phyloP scores from a whole-genome alignment of 2,797 vertebrate genomes.

The Coregonus sp. region DNA sequence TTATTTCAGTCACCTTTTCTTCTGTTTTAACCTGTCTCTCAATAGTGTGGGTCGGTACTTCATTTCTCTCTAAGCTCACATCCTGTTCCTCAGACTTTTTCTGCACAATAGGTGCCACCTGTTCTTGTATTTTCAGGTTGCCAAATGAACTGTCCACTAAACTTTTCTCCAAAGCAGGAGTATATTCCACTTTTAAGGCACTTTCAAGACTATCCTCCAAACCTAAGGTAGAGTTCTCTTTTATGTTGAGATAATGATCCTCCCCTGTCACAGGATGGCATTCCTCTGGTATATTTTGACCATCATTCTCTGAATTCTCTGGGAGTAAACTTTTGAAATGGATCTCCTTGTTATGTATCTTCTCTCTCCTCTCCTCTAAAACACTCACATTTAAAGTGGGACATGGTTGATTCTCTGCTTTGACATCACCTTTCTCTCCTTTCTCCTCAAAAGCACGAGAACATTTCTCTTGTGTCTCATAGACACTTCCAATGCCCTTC shows the following conservation, averaged over 20 bases:
- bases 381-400: slow-evolving; percentile 38
- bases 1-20: slow-evolving; percentile 24
- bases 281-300: slow-evolving; percentile 47
- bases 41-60: slow-evolving; percentile 3
- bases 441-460: slow-evolving; percentile 16
- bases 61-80: slow-evolving; percentile 22
- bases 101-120: slow-evolving; percentile 7
- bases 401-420: slow-evolving; percentile 37
- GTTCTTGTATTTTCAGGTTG: slow-evolving; percentile 35
- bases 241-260: slow-evolving; percentile 11
- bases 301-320: slow-evolving; percentile 42
- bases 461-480: slow-evolving; percentile 14
- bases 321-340: slow-evolving; percentile 2
- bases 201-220: slow-evolving; percentile 20
- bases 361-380: slow-evolving; percentile 44
- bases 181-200: slow-evolving; percentile 28
- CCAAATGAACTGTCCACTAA: slow-evolving; percentile 15
- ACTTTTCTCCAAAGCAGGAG: slow-evolving; percentile 27
- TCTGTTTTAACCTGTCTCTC: slow-evolving; percentile 27
- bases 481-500: slow-evolving; percentile 15
- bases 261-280: slow-evolving; percentile 13
- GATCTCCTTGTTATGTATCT: not conserved
- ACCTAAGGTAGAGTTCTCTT: slow-evolving; percentile 24
- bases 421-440: slow-evolving; percentile 59
- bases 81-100: slow-evolving; percentile 29